Evolutionary conservation across 2,113 vertebrate genomes (phyloP).

Genomic region (Eulemur macaco): DNA sequence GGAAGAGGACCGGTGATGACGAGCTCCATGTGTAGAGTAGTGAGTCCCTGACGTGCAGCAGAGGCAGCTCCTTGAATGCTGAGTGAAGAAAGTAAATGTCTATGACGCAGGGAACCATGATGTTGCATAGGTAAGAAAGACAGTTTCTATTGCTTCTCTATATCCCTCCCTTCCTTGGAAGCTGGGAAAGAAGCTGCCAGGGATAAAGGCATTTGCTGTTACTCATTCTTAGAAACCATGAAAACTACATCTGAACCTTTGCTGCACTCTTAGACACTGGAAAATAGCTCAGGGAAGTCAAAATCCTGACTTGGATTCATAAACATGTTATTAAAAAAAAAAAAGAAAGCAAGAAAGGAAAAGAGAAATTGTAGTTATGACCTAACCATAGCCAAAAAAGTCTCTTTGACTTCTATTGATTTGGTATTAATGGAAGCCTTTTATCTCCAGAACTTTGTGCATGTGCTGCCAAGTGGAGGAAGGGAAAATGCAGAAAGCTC

Average conservation of each 20-base stretch:
- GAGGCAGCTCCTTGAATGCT: not conserved
- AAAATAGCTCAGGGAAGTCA: not conserved
- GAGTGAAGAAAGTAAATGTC: not conserved
- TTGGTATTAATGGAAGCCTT: slow-evolving; percentile 56
- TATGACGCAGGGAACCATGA: not conserved
- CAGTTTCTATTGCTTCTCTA: not conserved
- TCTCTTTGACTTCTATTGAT: slow-evolving; percentile 9
- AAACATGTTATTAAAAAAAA: not conserved
- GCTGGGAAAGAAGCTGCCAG: not conserved
- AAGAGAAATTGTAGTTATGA: slow-evolving; percentile 40
- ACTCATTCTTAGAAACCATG: slow-evolving; percentile 19
- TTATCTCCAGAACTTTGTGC: slow-evolving; percentile 56
- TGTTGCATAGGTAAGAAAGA: not conserved
- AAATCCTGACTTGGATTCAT: slow-evolving; percentile 54
- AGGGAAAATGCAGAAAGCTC: not conserved
- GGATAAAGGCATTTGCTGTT: slow-evolving; percentile 17
- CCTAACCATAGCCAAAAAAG: not conserved
- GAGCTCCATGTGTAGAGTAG: not conserved
- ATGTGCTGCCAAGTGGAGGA: slow-evolving; percentile 17
- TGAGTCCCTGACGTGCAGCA: not conserved
- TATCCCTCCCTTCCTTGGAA: not conserved
- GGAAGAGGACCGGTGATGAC: not conserved
- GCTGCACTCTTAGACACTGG: not conserved
- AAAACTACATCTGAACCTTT: slow-evolving; percentile 20
- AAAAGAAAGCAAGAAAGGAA: not conserved